Evolutionary conservation across 2,888 invertebrate genomes (phyloP).

Genomic region (Campoplex nolae): DNA sequence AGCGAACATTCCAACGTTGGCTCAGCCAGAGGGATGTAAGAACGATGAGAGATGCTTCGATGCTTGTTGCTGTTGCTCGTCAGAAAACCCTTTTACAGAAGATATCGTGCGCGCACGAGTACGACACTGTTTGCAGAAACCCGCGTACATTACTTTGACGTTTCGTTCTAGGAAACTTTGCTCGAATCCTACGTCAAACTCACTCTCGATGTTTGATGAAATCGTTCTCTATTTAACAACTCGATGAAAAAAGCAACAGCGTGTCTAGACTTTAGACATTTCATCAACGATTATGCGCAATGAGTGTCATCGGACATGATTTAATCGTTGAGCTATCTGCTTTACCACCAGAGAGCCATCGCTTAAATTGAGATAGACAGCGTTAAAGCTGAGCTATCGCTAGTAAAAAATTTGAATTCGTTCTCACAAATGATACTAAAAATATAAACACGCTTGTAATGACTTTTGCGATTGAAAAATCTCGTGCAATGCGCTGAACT

Average conservation of each 20-base stretch:
- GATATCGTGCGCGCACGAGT: slow-evolving; percentile 36
- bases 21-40: slow-evolving; percentile 11
- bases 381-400: background rate
- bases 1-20: slow-evolving; percentile 49
- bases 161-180: slow-evolving; percentile 54
- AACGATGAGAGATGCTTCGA: slow-evolving; percentile 51
- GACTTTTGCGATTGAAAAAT: background rate
- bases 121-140: slow-evolving; percentile 76
- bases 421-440: background rate
- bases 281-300: slow-evolving; percentile 17
- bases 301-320: slow-evolving; percentile 16
- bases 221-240: slow-evolving; percentile 17
- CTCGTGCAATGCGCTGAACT: background rate
- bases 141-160: slow-evolving; percentile 75
- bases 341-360: background rate
- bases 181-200: slow-evolving; percentile 48
- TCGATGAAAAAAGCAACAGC: slow-evolving; percentile 30
- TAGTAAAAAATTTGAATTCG: background rate
- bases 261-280: background rate
- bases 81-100: slow-evolving; percentile 40
- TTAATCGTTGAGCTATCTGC: background rate
- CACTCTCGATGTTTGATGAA: slow-evolving; percentile 33
- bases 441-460: background rate
- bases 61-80: slow-evolving; percentile 41
- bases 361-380: background rate